Base-by-base conservation (phyloP, 1,140 invertebrate genomes). In the Archivesica marissinica region DNA sequence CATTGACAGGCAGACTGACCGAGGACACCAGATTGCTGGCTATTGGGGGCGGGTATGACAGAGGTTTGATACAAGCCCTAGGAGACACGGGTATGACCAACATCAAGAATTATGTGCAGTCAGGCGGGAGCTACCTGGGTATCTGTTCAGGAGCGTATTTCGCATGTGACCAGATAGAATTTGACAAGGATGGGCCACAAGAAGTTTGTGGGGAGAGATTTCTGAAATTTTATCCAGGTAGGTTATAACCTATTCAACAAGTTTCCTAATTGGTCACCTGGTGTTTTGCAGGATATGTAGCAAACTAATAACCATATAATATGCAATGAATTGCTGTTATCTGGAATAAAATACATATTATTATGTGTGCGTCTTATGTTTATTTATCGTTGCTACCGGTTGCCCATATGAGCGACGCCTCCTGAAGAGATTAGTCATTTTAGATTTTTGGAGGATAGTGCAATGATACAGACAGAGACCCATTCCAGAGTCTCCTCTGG, bases 11-110 rank as follows among this genome's bases (percentile, higher is more conserved):
- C 79, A 33, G 61, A 28, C 56, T 54, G 39, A 30, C 17, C 47
- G 47, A 72, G 30, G 66, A 83, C 6, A 86, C 89, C 30, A 79
- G 82, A 17, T 39, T 92, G n/a, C 74, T 93, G 28, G 88, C 83
- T 2, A 89, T 94, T 80, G 92, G 92, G n/a, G 93, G 93, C n/a
- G 93, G 93, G 0, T 94, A 91, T 87, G 93, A 94, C 78, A 68
- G 88, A 6, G 93, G 93, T 13, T 92, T 90, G 74, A 89, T 93
- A 4, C 35, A 85, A 4, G 86, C 89, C 25, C 74, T 94, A 6
- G 90, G 89, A 17, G 15, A 76, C 23, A 68, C 85, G 17, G 93
- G 93, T 0, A 84, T 87, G 15, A 25, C 84, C 4, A 80, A 86
- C 17, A 91, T 94, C 17, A 66, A 85, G n/a, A 68, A 86, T 0